phyloP scores from a whole-genome alignment of 2,113 vertebrate genomes.

The Glaucomys volans region DNA sequence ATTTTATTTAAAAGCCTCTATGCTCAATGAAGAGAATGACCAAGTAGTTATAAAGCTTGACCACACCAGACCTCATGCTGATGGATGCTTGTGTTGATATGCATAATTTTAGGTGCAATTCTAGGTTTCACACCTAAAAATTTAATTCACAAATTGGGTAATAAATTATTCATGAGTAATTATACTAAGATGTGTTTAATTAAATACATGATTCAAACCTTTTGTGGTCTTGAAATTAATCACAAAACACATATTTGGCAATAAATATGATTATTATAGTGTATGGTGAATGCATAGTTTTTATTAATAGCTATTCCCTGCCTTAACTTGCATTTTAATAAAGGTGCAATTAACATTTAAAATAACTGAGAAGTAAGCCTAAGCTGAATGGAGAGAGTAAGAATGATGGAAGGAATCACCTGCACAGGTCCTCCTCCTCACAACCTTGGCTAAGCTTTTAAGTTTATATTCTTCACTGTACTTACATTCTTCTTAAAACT shows the following conservation, averaged over 20 bases:
- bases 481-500: not conserved
- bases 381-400: not conserved
- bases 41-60: not conserved
- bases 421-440: not conserved
- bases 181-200: not conserved
- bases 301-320: not conserved
- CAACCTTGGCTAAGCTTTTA: constrained; percentile 34
- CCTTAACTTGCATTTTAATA: not conserved
- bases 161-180: not conserved
- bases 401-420: not conserved
- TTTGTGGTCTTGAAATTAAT: not conserved
- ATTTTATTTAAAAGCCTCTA: not conserved
- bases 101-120: not conserved
- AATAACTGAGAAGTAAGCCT: not conserved
- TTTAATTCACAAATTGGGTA: not conserved
- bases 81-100: not conserved
- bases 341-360: not conserved
- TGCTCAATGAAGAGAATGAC: not conserved
- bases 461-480: constrained; percentile 15
- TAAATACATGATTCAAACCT: not conserved
- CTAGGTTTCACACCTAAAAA: not conserved
- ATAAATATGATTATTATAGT: not conserved
- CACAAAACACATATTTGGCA: not conserved
- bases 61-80: not conserved
- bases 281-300: not conserved